These are phyloP conservation scores for Kobus ellipsiprymnus DNA, from an alignment of 2,113 vertebrate species.

Conservation along the genomic window DNA sequence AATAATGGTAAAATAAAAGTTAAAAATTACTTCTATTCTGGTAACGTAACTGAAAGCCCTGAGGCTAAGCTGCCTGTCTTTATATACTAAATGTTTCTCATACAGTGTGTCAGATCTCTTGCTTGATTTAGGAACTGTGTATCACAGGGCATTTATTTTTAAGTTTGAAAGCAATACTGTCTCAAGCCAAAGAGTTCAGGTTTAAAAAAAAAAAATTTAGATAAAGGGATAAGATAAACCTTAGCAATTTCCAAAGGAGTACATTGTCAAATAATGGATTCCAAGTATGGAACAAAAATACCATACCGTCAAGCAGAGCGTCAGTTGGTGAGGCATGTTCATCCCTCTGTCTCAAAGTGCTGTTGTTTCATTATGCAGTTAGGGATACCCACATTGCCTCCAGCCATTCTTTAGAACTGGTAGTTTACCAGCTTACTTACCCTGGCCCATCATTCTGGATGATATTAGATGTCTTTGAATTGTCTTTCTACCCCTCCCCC, in stretches of 20 bases:
- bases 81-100: neutral
- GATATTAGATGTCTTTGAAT: constrained; percentile 82
- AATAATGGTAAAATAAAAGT: neutral
- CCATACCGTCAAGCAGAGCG: neutral
- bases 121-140: neutral
- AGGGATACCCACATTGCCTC: constrained; percentile 53
- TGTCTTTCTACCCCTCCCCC: constrained; percentile 71
- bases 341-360: constrained; percentile 25
- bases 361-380: constrained; percentile 52
- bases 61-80: neutral
- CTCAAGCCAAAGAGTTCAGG: neutral
- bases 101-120: constrained; percentile 4
- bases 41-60: neutral
- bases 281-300: neutral
- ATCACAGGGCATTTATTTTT: constrained; percentile 34
- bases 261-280: neutral
- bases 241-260: neutral
- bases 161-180: constrained; percentile 2
- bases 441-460: constrained; percentile 73
- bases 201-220: constrained; percentile 5
- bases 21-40: constrained; percentile 7
- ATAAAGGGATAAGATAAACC: neutral
- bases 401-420: constrained; percentile 63
- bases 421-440: constrained; percentile 70
- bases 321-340: neutral